Percentiles rank a stretch among this genome's conserved stretches.
Conservation (phyloP, 1,140 invertebrate species). For the Drosophila punjabiensis region DNA sequence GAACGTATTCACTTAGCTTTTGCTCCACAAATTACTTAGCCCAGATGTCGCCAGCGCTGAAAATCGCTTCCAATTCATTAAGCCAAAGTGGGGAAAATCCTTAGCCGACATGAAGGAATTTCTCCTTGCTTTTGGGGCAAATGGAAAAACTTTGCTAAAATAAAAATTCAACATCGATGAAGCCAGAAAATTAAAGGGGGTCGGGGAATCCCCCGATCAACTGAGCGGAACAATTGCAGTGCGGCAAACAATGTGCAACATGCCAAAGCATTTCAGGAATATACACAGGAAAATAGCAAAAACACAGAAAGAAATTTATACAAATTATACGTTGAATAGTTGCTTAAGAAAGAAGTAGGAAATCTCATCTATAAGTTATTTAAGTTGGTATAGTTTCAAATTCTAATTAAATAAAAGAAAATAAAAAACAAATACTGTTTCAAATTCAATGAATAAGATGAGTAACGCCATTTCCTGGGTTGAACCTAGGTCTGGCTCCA, state of each 20-base stretch:
- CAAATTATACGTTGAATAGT: no score
- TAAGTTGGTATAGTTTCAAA: not conserved
- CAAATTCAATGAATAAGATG: not conserved
- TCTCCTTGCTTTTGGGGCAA: constrained; percentile 32
- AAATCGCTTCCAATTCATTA: constrained; percentile 69
- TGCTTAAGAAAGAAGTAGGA: no score
- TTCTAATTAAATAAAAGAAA: no score
- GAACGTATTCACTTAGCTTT: constrained; percentile 16
- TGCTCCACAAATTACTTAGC: constrained; percentile 38
- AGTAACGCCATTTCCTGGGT: no score
- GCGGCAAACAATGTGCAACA: constrained; percentile 75
- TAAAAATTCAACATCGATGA: constrained; percentile 35
- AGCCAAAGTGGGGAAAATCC: constrained; percentile 38
- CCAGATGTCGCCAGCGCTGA: constrained; percentile 38
- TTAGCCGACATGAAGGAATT: constrained; percentile 25
- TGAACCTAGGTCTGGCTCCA: no score
- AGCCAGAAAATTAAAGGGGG: constrained; percentile 28
- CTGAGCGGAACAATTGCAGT: constrained; percentile 80
- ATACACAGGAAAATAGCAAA: not conserved
- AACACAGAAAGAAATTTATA: not conserved
- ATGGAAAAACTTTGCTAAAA: constrained; percentile 68
- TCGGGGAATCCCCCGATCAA: constrained; percentile 36
- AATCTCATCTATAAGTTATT: no score
- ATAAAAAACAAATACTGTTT: no score
- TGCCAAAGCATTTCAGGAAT: constrained; percentile 27